phyloP scores from a whole-genome alignment of 2,888 invertebrate genomes.

The Pollenia amentaria region DNA sequence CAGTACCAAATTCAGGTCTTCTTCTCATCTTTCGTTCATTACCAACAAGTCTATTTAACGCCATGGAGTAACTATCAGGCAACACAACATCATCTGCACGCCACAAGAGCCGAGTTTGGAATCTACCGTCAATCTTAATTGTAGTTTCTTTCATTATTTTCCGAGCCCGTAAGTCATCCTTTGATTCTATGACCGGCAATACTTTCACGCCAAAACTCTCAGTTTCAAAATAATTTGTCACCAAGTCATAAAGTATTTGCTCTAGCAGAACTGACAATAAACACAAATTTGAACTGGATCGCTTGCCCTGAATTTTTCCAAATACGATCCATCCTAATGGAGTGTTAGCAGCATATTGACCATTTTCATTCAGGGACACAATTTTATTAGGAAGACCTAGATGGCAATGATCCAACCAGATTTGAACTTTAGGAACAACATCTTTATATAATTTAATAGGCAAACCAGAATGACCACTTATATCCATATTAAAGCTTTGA shows the following conservation, averaged over 20 bases:
- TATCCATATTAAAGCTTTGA: constrained; percentile 58
- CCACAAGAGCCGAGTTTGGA: constrained; percentile 39
- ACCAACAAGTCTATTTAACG: constrained; percentile 44
- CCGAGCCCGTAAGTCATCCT: too few relatives aligned
- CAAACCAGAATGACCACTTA: constrained; percentile 2
- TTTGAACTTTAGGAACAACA: constrained; percentile 58
- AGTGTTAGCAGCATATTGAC: constrained; percentile 56
- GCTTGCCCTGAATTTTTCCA: neutral
- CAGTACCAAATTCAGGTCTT: constrained; percentile 55
- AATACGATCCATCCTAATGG: constrained; percentile 43
- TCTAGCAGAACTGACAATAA: too few relatives aligned
- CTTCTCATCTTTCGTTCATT: constrained; percentile 68
- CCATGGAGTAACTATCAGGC: constrained; percentile 39
- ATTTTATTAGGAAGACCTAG: constrained; percentile 54
- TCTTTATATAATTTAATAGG: constrained; percentile 42
- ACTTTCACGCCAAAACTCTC: too few relatives aligned
- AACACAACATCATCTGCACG: constrained; percentile 4
- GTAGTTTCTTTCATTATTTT: too few relatives aligned
- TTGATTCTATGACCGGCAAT: too few relatives aligned
- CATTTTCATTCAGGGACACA: constrained; percentile 19
- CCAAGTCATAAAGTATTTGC: too few relatives aligned
- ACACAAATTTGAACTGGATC: too few relatives aligned
- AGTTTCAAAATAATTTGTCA: too few relatives aligned
- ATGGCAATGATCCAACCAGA: constrained; percentile 67
- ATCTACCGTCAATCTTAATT: constrained; percentile 17